Evolutionary conservation across 2,113 vertebrate species (phyloP), one percentile per base, ranked within the genome.

Genomic region (Peucedramus taeniatus): DNA sequence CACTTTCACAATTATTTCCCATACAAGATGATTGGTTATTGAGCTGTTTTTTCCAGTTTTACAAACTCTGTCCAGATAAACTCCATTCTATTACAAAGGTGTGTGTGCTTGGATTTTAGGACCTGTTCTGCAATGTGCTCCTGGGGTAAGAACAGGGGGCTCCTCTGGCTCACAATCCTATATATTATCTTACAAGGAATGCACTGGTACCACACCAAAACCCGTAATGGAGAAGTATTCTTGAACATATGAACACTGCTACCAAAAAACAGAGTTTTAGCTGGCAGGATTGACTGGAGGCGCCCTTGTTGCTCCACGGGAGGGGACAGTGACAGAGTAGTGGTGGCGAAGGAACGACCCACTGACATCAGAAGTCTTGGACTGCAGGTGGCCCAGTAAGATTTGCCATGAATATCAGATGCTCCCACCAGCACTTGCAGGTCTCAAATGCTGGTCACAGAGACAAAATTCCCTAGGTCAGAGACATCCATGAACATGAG

Each of bases 151-250:
- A 42, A 31, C 9, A 44, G 33, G 22, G 10, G 4, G 1, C 11
- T 54, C 39, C 65, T 40, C 51, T 40, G 20, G 14, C 28, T 18
- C 33, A 35, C 35, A 44, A 1, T 24, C 15, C n/a, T 20, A 22
- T 11, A 1, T 2, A 27, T 7, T 37, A 6, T 44, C 33, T 71
- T 31, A 44, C 0, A 18, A 86, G 42, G 10, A 16, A 33, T 10
- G n/a, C 31, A 31, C 42, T 35, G 16, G 60, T 33, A 40, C 37
- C 61, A 47, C 42, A 47, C 15, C 26, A 42, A 79, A 79, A 69
- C 31, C 22, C 0, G 0, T 3, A 28, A 33, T 26, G 65, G 11
- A 74, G 35, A 50, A 44, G 13, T 18, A 16, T 44, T 63, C 23
- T 54, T 13, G 1, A 83, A 70, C 10, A 65, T 23, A 60, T 1